Percentiles rank a stretch among this genome's conserved stretches.
phyloP scores from a whole-genome alignment of 2,888 invertebrate genomes.

The Morinoia aosen region DNA sequence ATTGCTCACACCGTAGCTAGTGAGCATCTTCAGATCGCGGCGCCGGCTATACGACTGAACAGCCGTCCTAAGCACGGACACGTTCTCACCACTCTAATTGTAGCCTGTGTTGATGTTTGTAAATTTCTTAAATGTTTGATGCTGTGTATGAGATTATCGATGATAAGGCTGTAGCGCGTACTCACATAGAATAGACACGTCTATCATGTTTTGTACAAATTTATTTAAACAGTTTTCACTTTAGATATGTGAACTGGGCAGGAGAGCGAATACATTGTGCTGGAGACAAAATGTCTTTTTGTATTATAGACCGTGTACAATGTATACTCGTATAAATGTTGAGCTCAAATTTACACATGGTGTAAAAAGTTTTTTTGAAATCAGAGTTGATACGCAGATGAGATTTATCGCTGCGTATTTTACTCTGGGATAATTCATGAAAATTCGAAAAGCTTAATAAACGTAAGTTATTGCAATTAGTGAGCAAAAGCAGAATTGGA shows the following conservation, averaged over 20 bases:
- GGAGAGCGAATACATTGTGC: not conserved
- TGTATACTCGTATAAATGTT: not conserved
- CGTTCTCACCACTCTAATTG: constrained; percentile 18
- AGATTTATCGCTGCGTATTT: not conserved
- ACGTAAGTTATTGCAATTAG: not conserved
- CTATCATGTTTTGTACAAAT: constrained; percentile 49
- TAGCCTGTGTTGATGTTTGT: constrained; percentile 46
- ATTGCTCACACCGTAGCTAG: not conserved
- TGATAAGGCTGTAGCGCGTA: constrained; percentile 34
- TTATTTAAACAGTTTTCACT: constrained; percentile 32
- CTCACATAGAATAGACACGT: constrained; percentile 29
- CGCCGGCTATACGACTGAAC: not conserved
- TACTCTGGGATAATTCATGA: not conserved
- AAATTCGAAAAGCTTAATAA: not conserved
- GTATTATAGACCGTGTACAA: not conserved
- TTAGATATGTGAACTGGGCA: not conserved
- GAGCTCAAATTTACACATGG: not conserved
- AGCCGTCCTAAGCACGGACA: not conserved
- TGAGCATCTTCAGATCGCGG: not conserved
- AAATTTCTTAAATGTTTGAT: constrained; percentile 37
- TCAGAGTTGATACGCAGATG: not conserved
- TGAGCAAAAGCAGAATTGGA: not conserved
- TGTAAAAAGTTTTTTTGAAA: not conserved
- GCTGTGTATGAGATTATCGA: constrained; percentile 40
- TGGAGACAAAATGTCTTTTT: not conserved